phyloP scores from a whole-genome alignment of 2,113 vertebrate genomes.

The Oceanites oceanicus region DNA sequence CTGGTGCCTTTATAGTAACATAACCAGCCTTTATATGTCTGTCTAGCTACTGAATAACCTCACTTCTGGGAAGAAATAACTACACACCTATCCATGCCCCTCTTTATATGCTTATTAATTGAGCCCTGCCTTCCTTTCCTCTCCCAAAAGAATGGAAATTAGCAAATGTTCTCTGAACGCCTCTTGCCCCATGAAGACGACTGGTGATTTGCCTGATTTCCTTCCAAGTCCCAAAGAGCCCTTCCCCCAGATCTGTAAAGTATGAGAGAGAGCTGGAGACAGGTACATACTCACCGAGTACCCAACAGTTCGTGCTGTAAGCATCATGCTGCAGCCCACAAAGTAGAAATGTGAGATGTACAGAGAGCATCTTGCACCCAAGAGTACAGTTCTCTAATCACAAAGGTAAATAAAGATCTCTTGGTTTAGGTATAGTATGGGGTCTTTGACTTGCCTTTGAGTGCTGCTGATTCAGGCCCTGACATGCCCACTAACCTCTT shows the following conservation, averaged over 20 bases:
- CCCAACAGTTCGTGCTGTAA: background rate
- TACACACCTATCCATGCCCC: background rate
- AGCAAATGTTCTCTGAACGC: background rate
- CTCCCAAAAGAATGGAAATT: background rate
- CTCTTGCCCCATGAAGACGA: background rate
- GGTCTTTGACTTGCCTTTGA: background rate
- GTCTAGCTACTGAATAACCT: background rate
- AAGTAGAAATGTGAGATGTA: background rate
- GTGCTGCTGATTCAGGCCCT: background rate
- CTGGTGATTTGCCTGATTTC: background rate
- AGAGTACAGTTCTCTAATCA: background rate
- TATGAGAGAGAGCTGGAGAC: background rate
- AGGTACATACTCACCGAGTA: background rate
- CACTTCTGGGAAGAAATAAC: background rate
- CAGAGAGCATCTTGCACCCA: background rate
- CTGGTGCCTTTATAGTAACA: background rate
- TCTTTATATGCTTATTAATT: background rate
- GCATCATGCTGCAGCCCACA: background rate
- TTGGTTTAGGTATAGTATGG: background rate
- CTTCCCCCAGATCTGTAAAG: background rate
- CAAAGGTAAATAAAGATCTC: background rate
- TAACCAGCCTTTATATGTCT: background rate
- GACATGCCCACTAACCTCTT: background rate
- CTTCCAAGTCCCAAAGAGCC: background rate
- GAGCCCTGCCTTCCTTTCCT: background rate